These are phyloP conservation scores for Halocynthia aurantium DNA, from an alignment of 23 tunicate species.

Conservation along the genomic window DNA sequence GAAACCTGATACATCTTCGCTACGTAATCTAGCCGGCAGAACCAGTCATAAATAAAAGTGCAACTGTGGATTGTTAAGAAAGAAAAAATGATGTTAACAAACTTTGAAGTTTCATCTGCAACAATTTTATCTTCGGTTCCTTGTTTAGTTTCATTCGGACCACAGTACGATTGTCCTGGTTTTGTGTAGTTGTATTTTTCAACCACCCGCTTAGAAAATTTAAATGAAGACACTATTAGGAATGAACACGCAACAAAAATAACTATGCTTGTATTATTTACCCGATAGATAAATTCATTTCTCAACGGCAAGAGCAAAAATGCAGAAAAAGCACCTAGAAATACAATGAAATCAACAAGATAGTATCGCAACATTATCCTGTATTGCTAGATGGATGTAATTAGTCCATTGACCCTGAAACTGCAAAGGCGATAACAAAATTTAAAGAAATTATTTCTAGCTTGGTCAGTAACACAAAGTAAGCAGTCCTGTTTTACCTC, in stretches of 20 bases:
- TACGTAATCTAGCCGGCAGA: too few species aligned
- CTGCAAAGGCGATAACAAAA: too few species aligned
- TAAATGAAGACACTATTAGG: background rate
- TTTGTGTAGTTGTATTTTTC: slow-evolving; percentile 6
- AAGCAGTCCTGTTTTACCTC: too few species aligned
- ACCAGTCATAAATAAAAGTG: too few species aligned
- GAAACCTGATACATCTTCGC: too few species aligned
- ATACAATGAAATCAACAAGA: slow-evolving; percentile 24
- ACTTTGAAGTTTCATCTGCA: slow-evolving; percentile 19
- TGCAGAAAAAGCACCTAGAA: slow-evolving; percentile 22
- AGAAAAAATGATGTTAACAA: background rate
- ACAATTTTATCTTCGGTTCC: slow-evolving; percentile 9
- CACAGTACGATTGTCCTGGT: slow-evolving; percentile 12
- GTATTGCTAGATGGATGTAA: background rate
- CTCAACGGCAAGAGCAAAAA: slow-evolving; percentile 23
- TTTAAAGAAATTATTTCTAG: too few species aligned
- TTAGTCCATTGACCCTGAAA: too few species aligned
- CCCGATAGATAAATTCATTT: slow-evolving; percentile 36
- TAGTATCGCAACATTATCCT: slow-evolving; percentile 6
- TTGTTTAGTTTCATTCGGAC: slow-evolving; percentile 15
- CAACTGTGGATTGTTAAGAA: background rate
- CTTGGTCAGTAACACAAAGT: too few species aligned
- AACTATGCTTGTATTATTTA: background rate
- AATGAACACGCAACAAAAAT: background rate
- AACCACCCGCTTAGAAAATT: slow-evolving; percentile 12